Conservation (phyloP, 2,113 vertebrate species). For the Perccottus glenii region DNA sequence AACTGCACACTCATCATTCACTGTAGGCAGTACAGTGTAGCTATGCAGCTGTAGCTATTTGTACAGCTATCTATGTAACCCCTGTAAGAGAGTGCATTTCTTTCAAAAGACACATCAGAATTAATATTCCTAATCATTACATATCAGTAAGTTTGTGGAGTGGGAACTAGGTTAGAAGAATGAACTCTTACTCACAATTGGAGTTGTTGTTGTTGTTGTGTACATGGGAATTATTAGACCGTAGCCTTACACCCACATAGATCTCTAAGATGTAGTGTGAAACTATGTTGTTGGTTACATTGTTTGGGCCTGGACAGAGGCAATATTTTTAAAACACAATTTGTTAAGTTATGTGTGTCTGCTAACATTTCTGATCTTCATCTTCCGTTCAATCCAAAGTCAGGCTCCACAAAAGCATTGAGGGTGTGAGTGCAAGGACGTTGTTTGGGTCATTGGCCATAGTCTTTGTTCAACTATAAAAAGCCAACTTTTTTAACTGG, state of each 20-base stretch:
- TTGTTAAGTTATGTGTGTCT: conserved; percentile 14
- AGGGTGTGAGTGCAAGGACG: background rate
- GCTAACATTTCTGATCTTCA: conserved; percentile 18
- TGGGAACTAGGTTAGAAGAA: background rate
- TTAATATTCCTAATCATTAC: too few relatives aligned
- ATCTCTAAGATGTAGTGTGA: conserved; percentile 33
- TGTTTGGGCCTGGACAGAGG: background rate
- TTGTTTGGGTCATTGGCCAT: conserved; percentile 22
- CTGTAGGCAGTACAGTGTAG: too few relatives aligned
- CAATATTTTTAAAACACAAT: conserved; percentile 34
- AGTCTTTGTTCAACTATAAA: conserved; percentile 12
- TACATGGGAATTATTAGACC: conserved; percentile 2
- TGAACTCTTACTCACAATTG: background rate
- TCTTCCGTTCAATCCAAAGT: conserved; percentile 9
- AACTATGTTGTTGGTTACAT: conserved; percentile 9
- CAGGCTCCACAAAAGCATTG: background rate
- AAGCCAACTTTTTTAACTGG: background rate
- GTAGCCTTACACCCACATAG: conserved; percentile 4
- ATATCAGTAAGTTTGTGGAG: too few relatives aligned
- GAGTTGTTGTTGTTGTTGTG: conserved; percentile 2
- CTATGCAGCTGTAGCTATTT: too few relatives aligned
- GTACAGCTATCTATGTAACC: too few relatives aligned
- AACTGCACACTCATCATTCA: background rate
- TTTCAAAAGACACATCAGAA: too few relatives aligned
- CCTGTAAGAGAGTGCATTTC: too few relatives aligned